A percentile compares a stretch with the other conserved stretches of the same genome.
These are phyloP conservation scores for Cheiracanthium punctorium DNA, from an alignment of 2,888 invertebrate genomes.

Conservation along the genomic window DNA sequence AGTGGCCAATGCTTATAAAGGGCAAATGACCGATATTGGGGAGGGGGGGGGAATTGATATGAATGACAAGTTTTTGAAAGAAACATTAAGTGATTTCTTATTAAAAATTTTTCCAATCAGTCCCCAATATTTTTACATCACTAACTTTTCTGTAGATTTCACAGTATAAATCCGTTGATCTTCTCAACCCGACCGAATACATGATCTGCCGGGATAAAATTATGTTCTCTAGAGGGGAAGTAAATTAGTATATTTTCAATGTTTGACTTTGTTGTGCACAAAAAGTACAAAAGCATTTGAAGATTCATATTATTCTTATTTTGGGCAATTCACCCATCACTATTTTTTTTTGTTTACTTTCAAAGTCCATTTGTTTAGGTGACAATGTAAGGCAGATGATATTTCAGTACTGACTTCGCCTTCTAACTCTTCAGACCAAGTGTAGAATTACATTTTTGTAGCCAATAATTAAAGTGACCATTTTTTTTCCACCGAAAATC, in stretches of 20 bases:
- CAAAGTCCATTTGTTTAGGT: constrained; percentile 15
- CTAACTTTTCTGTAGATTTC: not conserved
- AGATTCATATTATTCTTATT: constrained; percentile 11
- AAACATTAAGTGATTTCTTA: not conserved
- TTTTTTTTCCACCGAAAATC: too few species aligned
- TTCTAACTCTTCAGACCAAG: constrained; percentile 21
- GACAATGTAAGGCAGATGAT: constrained; percentile 8
- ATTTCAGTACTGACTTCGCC: constrained; percentile 11
- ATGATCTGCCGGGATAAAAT: not conserved
- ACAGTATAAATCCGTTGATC: not conserved
- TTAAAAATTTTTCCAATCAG: not conserved
- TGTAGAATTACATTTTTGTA: constrained; percentile 9
- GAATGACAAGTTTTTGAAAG: not conserved
- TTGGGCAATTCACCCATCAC: not conserved
- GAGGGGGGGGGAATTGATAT: too few species aligned
- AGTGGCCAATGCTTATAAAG: too few species aligned
- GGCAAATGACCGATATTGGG: too few species aligned
- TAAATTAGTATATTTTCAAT: constrained; percentile 15
- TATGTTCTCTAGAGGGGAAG: not conserved
- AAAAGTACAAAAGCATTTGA: constrained; percentile 22
- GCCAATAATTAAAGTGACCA: too few species aligned
- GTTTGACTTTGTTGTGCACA: not conserved
- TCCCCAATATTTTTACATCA: not conserved
- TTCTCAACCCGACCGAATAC: constrained; percentile 3
- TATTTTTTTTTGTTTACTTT: not conserved